Base-by-base conservation (phyloP, 2,888 invertebrate genomes). In the Uropetala carovei region DNA sequence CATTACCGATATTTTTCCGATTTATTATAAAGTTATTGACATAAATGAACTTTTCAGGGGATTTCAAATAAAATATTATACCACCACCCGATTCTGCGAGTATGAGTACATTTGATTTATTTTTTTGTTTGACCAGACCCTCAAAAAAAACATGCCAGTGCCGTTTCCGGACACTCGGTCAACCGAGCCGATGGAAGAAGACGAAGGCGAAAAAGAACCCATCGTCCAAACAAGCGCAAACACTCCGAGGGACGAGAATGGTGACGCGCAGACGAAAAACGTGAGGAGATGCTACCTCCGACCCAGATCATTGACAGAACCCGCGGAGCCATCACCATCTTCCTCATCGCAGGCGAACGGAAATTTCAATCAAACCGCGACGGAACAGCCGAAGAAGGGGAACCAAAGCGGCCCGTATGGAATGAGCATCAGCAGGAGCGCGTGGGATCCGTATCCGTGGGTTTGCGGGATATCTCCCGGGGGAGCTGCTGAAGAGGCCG, bases 371-470 rank as follows among this genome's bases (percentile, higher is more conserved):
- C n/a, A 59, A 57, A 85, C 59, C 2, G 3, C 11, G 22, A n/a
- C 13, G 81, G 81, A 81, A 11, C 43, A n/a, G 10, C 3, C 56
- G 4, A 84, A 56, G 84, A 84, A 56, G 4, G 43, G 18, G 84
- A 84, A 56, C 43, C 57, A 84, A 10, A 27, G 30, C 16, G 89
- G 68, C 14, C 27, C 89, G 11, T 89, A 89, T n/a, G 89, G 89
- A 4, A 89, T 89, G 60, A 89, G 89, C 59, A 89, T 89, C 43
- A 89, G 89, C 64, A 22, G 89, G n/a, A 89, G 89, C 13, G 89
- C 89, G 16, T 89, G 89, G 89, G 89, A 89, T 64, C 89, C 89
- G 14, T 89, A 89, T 56, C 89, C 89, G 18, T 89, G 89, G 89
- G 89, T 89, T 18, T 89, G 89, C 43, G 89, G 89, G 43, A 30